Percentiles rank a stretch among this genome's conserved stretches.
These are phyloP conservation scores for Oxyteleia sp. DNA, from an alignment of 2,888 invertebrate genomes.

Conservation along the genomic window DNA sequence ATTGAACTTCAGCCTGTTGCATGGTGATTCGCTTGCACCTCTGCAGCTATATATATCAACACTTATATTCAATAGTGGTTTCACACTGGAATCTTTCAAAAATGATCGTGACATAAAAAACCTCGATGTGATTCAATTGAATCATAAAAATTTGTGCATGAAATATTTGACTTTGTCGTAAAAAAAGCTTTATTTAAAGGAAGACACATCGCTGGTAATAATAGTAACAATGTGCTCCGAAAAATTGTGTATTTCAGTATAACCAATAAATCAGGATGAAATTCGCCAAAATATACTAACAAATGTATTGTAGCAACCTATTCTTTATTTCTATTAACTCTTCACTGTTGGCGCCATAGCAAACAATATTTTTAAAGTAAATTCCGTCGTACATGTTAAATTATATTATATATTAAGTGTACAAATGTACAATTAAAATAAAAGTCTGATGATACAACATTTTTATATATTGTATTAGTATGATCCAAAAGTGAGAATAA, in stretches of 20 bases:
- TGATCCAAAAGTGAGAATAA: too few species aligned
- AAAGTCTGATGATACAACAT: too few species aligned
- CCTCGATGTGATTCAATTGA: conserved; percentile 12
- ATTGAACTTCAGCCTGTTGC: too few species aligned
- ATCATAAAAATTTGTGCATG: conserved; percentile 26
- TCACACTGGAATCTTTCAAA: conserved; percentile 23
- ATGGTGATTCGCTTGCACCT: conserved; percentile 9
- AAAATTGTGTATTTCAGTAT: conserved; percentile 15
- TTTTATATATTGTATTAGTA: too few species aligned
- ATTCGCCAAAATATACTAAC: too few species aligned
- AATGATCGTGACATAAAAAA: conserved; percentile 17
- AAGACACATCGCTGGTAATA: conserved; percentile 12
- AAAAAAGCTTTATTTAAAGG: conserved; percentile 22
- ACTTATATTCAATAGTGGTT: conserved; percentile 23
- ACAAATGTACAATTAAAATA: too few species aligned
- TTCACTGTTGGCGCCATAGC: too few species aligned
- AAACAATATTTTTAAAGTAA: too few species aligned
- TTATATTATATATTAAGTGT: too few species aligned
- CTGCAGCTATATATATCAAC: conserved; percentile 6
- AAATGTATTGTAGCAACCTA: too few species aligned
- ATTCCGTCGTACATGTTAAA: too few species aligned
- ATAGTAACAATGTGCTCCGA: conserved; percentile 21
- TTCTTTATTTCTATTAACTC: too few species aligned
- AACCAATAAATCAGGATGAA: conserved; percentile 22
- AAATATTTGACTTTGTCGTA: conserved; percentile 18